These are phyloP conservation scores for Sinohyriopsis cumingii DNA, from an alignment of 2,888 invertebrate genomes.

Conservation along the genomic window DNA sequence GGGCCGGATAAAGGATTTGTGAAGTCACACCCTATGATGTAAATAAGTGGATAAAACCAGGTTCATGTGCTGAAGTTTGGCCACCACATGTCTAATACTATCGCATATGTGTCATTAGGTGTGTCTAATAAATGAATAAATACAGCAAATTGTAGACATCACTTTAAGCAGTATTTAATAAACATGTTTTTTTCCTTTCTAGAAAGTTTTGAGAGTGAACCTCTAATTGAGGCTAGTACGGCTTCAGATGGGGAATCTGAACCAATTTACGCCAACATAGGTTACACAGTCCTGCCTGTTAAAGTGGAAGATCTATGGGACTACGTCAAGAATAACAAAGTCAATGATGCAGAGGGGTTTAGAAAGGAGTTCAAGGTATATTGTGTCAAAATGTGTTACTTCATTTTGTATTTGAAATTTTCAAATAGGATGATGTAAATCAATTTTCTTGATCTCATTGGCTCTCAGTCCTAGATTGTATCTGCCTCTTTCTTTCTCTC, in stretches of 20 bases:
- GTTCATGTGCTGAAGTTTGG: too few relatives aligned
- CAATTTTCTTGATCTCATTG: background rate
- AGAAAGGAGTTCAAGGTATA: constrained; percentile 66
- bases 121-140: too few relatives aligned
- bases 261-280: constrained; percentile 63
- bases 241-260: constrained; percentile 48
- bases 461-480: too few relatives aligned
- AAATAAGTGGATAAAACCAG: too few relatives aligned
- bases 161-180: too few relatives aligned
- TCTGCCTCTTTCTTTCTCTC: too few relatives aligned
- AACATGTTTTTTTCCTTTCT: constrained; percentile 16
- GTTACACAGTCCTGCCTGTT: constrained; percentile 50
- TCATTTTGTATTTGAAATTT: background rate
- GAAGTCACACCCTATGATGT: too few relatives aligned
- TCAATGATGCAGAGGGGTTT: constrained; percentile 60
- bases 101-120: too few relatives aligned
- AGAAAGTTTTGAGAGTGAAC: constrained; percentile 60
- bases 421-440: background rate
- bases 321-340: constrained; percentile 66
- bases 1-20: too few relatives aligned
- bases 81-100: too few relatives aligned
- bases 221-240: constrained; percentile 45
- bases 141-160: too few relatives aligned
- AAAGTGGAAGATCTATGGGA: constrained; percentile 69
- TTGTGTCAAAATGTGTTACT: background rate